Conservation (phyloP, 2,888 invertebrate species). For the Petrolisthes manimaculis region DNA sequence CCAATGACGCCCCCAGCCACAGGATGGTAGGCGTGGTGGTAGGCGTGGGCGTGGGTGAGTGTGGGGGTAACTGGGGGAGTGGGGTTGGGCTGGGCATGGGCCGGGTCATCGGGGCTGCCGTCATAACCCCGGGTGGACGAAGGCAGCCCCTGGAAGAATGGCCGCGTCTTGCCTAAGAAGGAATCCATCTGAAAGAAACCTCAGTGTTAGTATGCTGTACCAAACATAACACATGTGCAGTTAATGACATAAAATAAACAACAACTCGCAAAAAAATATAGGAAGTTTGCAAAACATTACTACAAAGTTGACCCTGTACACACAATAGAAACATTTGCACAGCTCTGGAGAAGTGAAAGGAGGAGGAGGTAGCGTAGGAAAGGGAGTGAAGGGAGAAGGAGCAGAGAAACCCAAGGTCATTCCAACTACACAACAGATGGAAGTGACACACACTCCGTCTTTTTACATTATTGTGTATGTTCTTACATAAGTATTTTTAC, state of each 20-base stretch:
- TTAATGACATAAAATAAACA: not conserved
- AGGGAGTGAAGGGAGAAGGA: not conserved
- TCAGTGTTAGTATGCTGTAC: not conserved
- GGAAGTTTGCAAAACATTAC: not conserved
- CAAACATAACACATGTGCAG: not conserved
- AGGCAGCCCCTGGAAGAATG: conserved; percentile 56
- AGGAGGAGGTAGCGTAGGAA: not conserved
- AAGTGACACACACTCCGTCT: no score
- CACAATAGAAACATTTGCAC: not conserved
- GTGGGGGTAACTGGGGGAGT: conserved; percentile 56
- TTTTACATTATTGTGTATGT: no score
- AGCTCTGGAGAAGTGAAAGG: not conserved
- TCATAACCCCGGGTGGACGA: conserved; percentile 51
- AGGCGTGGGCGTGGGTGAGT: conserved; percentile 41
- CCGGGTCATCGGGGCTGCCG: conserved; percentile 36
- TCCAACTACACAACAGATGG: no score
- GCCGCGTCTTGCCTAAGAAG: conserved; percentile 55
- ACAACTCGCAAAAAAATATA: not conserved
- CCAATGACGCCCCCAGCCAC: conserved; percentile 20
- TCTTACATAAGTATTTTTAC: no score
- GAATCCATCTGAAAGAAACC: conserved; percentile 51
- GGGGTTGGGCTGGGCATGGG: conserved; percentile 54
- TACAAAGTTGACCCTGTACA: not conserved
- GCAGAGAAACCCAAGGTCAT: no score
- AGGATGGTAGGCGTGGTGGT: conserved; percentile 39